A percentile compares a stretch with the other conserved stretches of the same genome.
These are phyloP conservation scores for Oceanodroma leucorhoa DNA, from an alignment of 2,797 vertebrate species.

Conservation along the genomic window DNA sequence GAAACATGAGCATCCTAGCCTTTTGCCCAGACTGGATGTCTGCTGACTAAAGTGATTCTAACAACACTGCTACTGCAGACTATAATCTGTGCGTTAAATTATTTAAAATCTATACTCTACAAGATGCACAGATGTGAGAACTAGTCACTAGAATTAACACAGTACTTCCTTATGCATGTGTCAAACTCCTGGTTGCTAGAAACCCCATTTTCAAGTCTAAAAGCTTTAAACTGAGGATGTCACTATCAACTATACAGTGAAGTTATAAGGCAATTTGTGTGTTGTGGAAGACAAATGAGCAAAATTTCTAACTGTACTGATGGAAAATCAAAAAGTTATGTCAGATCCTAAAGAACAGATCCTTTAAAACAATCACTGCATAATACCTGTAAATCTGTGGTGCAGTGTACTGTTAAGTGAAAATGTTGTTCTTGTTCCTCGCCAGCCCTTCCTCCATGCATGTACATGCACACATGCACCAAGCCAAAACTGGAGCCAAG, in stretches of 20 bases:
- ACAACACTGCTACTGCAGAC: constrained; percentile 47
- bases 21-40: constrained; percentile 65
- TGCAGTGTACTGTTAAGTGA: not conserved
- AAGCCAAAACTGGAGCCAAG: not conserved
- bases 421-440: not conserved
- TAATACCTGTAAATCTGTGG: not conserved
- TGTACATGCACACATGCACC: fast-evolving
- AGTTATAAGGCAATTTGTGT: not conserved
- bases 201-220: not conserved
- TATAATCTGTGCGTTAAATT: constrained; percentile 50
- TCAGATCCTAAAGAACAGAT: not conserved
- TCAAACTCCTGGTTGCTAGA: not conserved
- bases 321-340: not conserved
- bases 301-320: not conserved
- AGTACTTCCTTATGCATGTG: not conserved
- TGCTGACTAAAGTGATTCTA: constrained; percentile 66
- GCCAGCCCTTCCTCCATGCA: not conserved
- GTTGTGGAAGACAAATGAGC: not conserved
- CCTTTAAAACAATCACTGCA: not conserved
- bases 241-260: not conserved
- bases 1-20: constrained; percentile 33
- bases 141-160: not conserved
- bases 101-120: constrained; percentile 54
- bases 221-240: not conserved
- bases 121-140: constrained; percentile 31